Evolutionary conservation across 1,140 invertebrate genomes (phyloP).

Genomic region (Nephila pilipes): DNA sequence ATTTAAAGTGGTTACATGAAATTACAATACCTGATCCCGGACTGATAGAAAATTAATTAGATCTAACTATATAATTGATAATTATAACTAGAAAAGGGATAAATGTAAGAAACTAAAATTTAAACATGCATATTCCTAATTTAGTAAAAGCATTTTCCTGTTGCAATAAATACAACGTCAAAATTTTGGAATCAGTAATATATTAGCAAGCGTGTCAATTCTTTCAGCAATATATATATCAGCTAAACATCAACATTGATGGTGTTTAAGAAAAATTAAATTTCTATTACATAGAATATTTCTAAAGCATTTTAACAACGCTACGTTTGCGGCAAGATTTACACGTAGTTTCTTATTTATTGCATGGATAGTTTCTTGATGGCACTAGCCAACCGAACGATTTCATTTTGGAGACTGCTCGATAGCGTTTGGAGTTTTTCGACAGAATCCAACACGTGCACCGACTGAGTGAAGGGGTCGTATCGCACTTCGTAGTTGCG

Average conservation of each 20-base stretch:
- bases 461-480: conserved; percentile 96
- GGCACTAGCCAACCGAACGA: conserved; percentile 91
- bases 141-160: no score
- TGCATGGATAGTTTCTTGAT: conserved; percentile 87
- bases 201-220: no score
- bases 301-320: neutral
- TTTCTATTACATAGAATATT: neutral
- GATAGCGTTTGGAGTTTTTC: conserved; percentile 91
- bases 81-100: no score
- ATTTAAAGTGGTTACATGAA: no score
- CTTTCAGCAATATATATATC: no score
- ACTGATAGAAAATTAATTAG: no score
- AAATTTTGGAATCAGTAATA: no score
- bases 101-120: no score
- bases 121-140: no score
- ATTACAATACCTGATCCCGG: no score
- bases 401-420: conserved; percentile 89
- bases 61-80: no score
- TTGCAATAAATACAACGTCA: no score
- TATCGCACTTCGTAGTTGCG: conserved; percentile 96
- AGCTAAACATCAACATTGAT: neutral
- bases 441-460: conserved; percentile 95
- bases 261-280: neutral
- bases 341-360: neutral
- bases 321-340: neutral